These are phyloP conservation scores for Leptopterna dolabrata DNA, from an alignment of 2,888 invertebrate genomes.

Conservation along the genomic window DNA sequence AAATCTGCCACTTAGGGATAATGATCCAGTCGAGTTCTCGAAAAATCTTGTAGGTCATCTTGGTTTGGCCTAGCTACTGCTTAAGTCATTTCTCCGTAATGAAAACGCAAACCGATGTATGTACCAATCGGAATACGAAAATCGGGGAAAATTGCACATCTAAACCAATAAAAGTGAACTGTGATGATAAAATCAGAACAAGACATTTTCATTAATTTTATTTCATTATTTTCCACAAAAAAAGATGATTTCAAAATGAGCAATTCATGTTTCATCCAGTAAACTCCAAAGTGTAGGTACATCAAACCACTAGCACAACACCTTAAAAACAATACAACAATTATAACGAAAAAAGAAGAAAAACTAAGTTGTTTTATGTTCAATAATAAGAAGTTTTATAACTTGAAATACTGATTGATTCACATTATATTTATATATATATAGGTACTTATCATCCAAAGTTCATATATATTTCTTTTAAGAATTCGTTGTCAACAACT, in stretches of 20 bases:
- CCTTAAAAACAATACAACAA: background rate
- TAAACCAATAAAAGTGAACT: no score
- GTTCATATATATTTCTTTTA: background rate
- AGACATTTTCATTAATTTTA: background rate
- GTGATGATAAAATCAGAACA: background rate
- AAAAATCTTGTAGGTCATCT: no score
- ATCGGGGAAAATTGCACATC: no score
- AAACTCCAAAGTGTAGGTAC: background rate
- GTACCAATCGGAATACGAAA: no score
- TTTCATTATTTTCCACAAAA: background rate
- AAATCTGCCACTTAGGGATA: no score
- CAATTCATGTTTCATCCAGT: constrained; percentile 23
- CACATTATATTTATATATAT: background rate
- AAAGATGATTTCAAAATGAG: constrained; percentile 26
- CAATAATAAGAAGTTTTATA: background rate
- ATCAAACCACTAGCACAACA: background rate
- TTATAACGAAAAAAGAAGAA: background rate
- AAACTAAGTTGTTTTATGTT: background rate
- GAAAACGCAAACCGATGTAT: no score
- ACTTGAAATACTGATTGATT: background rate
- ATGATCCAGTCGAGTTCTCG: no score
- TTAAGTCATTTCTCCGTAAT: no score
- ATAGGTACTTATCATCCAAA: background rate
- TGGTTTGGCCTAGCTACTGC: no score
- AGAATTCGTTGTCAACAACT: constrained; percentile 20